Evolutionary conservation across 1,140 invertebrate genomes (phyloP).

Genomic region (Caerostris darwini): DNA sequence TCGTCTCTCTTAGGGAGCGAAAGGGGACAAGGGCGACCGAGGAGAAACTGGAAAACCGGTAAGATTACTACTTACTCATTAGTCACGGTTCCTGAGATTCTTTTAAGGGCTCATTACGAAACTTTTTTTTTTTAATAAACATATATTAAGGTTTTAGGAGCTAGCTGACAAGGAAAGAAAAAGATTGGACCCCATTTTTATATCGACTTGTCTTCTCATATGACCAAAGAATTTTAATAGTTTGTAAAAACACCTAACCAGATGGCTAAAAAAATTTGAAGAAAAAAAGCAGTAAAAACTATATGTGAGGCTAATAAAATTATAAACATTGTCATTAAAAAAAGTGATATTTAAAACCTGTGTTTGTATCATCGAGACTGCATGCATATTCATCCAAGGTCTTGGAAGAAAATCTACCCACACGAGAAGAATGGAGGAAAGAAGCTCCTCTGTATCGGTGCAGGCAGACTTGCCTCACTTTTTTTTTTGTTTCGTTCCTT

Average conservation of each 20-base stretch:
- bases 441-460: background rate
- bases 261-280: background rate
- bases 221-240: background rate
- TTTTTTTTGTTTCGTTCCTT: background rate
- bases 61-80: conserved; percentile 47
- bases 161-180: conserved; percentile 27
- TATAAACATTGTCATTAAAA: background rate
- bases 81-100: conserved; percentile 23
- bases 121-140: background rate
- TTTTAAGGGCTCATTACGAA: conserved; percentile 44
- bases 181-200: background rate
- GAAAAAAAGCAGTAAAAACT: background rate
- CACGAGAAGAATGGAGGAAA: background rate
- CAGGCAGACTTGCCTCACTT: background rate
- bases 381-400: conserved; percentile 39
- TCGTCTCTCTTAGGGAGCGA: conserved; percentile 50
- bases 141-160: conserved; percentile 29
- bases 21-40: conserved; percentile 67
- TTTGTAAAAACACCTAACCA: conserved; percentile 30
- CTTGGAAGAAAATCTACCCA: conserved; percentile 15
- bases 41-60: conserved; percentile 74
- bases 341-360: conserved; percentile 32
- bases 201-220: background rate
- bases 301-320: background rate
- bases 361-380: conserved; percentile 24